Evolutionary conservation across 2,888 invertebrate genomes (phyloP).

Genomic region (Eilema caniola): DNA sequence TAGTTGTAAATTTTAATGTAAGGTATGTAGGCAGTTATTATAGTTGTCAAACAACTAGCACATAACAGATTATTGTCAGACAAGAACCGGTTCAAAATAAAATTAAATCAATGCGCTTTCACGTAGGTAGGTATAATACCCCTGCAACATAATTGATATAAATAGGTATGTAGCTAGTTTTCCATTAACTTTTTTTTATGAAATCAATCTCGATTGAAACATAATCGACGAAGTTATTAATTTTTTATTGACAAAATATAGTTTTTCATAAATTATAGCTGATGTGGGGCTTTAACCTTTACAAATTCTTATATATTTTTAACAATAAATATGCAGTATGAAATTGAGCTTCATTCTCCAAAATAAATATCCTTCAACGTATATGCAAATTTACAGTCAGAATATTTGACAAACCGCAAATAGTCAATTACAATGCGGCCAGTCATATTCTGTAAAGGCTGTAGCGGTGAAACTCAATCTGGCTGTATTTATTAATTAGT

Average conservation of each 20-base stretch:
- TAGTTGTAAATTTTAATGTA: too few relatives aligned
- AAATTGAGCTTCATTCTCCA: neutral
- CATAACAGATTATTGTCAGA: constrained; percentile 44
- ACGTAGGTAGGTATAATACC: constrained; percentile 36
- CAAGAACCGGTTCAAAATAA: constrained; percentile 72
- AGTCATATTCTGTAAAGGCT: too few relatives aligned
- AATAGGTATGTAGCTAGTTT: constrained; percentile 55
- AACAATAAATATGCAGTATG: neutral
- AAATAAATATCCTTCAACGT: neutral
- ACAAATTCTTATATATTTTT: neutral
- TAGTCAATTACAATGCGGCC: too few relatives aligned
- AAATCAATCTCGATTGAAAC: neutral
- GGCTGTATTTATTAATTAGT: too few relatives aligned
- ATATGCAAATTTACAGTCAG: neutral
- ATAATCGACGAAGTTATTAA: constrained; percentile 4
- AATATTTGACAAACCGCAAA: too few relatives aligned
- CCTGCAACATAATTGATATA: constrained; percentile 57
- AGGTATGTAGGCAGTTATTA: neutral
- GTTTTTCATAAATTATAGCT: neutral
- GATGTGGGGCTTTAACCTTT: neutral
- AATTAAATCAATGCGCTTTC: constrained; percentile 75
- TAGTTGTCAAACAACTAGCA: constrained; percentile 5
- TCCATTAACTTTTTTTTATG: neutral
- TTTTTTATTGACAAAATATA: neutral
- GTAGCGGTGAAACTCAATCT: too few relatives aligned